Base-by-base conservation (phyloP, 2,113 vertebrate genomes). In the Tachuris rubrigastra region DNA sequence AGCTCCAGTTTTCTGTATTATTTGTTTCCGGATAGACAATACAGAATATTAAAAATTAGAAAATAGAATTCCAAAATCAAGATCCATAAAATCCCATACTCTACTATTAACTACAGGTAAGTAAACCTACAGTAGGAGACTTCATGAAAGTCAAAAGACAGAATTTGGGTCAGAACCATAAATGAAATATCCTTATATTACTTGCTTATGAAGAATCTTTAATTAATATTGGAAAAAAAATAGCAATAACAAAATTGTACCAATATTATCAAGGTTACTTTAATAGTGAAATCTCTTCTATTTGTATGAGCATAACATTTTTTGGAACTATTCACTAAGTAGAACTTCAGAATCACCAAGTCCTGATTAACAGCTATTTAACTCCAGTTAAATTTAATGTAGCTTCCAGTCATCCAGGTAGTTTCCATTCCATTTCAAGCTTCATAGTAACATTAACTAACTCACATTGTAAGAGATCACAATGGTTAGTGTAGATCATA, bases 341-440 rank as follows among this genome's bases (percentile, higher is more conserved):
- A 78, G 25, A 83, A 85, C 58, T 87, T 82, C 52, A 67, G 47
- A 88, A 72, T 78, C 42, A 85, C 24, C 27, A 82, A 72, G 53
- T 53, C 8, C 23, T 88, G 87, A 86, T 90, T 90, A 85, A 79
- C 72, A 94, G 39, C 14, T 82, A 41, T 82, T 94, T 88, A 95
- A 87, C 28, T 78, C 16, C 60, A 62, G 52, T 49, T 66, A 60
- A 82, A 88, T 82, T 90, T 77, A 85, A 92, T 62, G 66, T 68
- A 88, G 52, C 42, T 94, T 85, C 60, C 52, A 90, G 58, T 83
- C 49, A 73, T 65, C 53, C 76, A 89, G 89, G 75, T 83, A 35
- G 19, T 72, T 94, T 90, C 24, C 33, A 86, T 59, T 75, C 19
- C 41, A 52, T 67, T 82, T 53, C 20, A 72, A 86, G 52, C 12